Percentiles rank a stretch among this genome's conserved stretches.
Conservation (phyloP, 2,888 invertebrate species). For the Ormyrus rosae region DNA sequence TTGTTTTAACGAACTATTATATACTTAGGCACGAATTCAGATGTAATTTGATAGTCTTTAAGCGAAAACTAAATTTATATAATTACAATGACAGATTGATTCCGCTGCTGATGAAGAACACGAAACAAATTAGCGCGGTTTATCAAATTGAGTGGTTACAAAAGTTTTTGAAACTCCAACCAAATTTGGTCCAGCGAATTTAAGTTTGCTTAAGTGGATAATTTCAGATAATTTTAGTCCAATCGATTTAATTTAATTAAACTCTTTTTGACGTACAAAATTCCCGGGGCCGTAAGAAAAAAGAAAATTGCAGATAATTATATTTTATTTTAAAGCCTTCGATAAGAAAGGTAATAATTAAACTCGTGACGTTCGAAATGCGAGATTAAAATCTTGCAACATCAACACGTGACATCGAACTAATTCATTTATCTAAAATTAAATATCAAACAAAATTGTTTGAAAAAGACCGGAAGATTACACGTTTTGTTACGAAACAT, state of each 20-base stretch:
- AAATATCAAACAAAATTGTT: no score
- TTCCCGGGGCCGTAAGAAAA: not conserved
- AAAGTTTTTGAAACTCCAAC: not conserved
- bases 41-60: not conserved
- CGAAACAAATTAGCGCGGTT: not conserved
- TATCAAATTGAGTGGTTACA: not conserved
- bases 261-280: not conserved
- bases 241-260: constrained; percentile 14
- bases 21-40: constrained; percentile 13
- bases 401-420: no score
- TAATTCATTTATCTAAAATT: no score
- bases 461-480: no score
- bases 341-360: no score
- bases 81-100: constrained; percentile 16
- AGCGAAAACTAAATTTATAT: constrained; percentile 4
- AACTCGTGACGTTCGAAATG: not conserved
- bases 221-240: not conserved
- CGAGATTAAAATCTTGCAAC: no score
- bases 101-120: not conserved
- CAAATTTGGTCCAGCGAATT: not conserved
- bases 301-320: not conserved
- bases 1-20: constrained; percentile 4
- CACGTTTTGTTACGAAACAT: no score
- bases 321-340: no score
- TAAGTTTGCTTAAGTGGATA: not conserved